Evolutionary conservation across 2,888 invertebrate genomes (phyloP), one percentile per base, ranked within the genome.

Genomic region (Cartodere bifasciata): DNA sequence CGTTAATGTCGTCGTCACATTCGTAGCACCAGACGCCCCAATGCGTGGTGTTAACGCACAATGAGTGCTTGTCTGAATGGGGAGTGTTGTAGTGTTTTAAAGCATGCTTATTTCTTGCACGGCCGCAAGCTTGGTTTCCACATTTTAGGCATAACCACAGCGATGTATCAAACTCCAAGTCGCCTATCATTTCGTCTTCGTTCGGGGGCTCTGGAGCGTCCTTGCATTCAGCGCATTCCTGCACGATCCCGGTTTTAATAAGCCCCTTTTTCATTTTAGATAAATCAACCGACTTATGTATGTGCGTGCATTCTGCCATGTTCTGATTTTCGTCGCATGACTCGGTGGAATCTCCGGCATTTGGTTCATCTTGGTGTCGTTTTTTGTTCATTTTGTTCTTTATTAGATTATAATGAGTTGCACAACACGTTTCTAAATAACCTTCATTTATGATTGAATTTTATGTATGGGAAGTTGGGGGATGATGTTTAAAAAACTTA

Each of bases 131-230:
- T 50, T 80, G 78, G 39, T 75, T 62, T 2, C 83, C 87, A 56
- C 88, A 90, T 40, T 76, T 75, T 37, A 88, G 61, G 50, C 88
- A 90, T 61, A 88, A 67, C 82, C 83, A 85, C 36, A 81, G 55
- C 1, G 63, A 63, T 28, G 56, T 51, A 42, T 70, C 69, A 27
- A 59, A 58, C 41, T 67, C 66, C 30, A 56, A 58, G 37, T 50
- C 52, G 6, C 42, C 39, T 17, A 47, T 42, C 34, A 47, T 43
- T 23, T 55, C 54, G 12, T 30, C 16, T 16, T 29, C 29, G 5
- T 9, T 16, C 17, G 2, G 25, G 4, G 15, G n/a, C 10, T 20
- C 5, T 6, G 39, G 35, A 29, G 29, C 34, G 17, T 40, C 43
- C 24, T 50, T 47, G 38, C 58, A 65, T 52, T 39, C 63, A 46